These are phyloP conservation scores for Agonopterix arenella DNA, from an alignment of 2,888 invertebrate species.

Conservation along the genomic window DNA sequence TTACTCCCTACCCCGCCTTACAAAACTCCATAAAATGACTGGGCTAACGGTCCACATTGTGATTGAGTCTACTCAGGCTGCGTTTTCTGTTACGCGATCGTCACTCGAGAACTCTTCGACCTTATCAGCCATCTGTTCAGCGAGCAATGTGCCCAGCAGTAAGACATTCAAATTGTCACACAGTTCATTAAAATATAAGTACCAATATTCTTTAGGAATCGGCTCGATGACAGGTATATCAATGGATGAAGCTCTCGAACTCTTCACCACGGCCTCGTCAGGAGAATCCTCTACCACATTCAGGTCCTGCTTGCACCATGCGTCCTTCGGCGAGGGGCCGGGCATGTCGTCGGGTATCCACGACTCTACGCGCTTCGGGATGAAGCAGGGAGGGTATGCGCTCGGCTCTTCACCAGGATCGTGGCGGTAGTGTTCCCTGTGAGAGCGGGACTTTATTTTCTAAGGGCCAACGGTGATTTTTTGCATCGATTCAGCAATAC, in stretches of 20 bases:
- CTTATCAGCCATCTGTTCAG: too few relatives aligned
- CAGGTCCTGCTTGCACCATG: slow-evolving; percentile 48
- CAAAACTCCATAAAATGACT: too few relatives aligned
- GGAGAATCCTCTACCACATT: slow-evolving; percentile 32
- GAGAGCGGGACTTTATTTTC: too few relatives aligned
- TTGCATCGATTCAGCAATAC: too few relatives aligned
- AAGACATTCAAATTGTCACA: too few relatives aligned
- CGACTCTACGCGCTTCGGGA: slow-evolving; percentile 53
- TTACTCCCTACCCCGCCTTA: too few relatives aligned
- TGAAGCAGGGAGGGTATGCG: slow-evolving; percentile 51
- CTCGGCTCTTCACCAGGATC: slow-evolving; percentile 64
- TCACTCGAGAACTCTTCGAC: too few relatives aligned
- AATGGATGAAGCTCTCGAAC: slow-evolving; percentile 38
- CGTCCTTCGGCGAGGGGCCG: slow-evolving; percentile 53
- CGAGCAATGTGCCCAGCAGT: too few relatives aligned
- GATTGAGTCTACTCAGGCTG: too few relatives aligned
- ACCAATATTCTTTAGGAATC: slow-evolving; percentile 56
- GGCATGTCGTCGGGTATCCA: slow-evolving; percentile 59
- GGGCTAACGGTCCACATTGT: too few relatives aligned
- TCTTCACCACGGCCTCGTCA: slow-evolving; percentile 28
- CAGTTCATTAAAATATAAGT: background rate
- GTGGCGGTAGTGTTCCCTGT: slow-evolving; percentile 61
- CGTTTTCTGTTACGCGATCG: too few relatives aligned
- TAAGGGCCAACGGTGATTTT: too few relatives aligned
- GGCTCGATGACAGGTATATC: slow-evolving; percentile 43